Evolutionary conservation across 2,113 vertebrate species (phyloP).

Genomic region (Dicerorhinus sumatrensis): DNA sequence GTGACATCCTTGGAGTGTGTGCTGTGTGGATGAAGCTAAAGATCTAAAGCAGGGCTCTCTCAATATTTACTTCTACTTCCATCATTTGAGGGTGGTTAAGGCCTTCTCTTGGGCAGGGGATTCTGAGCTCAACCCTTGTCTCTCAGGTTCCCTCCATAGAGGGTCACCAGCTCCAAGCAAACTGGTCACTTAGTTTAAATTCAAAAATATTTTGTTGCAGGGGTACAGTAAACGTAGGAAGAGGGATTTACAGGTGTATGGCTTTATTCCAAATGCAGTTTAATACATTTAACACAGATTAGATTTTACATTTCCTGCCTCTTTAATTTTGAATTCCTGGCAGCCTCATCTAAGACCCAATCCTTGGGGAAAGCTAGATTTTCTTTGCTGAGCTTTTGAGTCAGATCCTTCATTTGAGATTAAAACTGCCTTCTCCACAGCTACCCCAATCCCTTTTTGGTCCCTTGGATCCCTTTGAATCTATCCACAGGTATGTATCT

Average conservation of each 20-base stretch:
- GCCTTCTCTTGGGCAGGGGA: neutral
- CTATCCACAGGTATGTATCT: neutral
- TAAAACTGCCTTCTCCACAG: neutral
- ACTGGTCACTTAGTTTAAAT: neutral
- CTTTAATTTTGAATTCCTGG: neutral
- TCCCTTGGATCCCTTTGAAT: neutral
- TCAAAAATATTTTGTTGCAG: neutral
- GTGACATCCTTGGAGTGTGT: neutral
- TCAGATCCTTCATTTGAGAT: neutral
- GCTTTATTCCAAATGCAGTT: neutral
- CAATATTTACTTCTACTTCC: neutral
- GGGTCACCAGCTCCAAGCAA: neutral
- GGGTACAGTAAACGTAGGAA: neutral
- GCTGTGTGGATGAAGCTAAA: neutral
- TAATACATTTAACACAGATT: neutral
- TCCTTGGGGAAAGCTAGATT: neutral
- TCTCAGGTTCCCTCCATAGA: neutral
- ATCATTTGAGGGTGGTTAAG: neutral
- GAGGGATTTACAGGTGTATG: neutral
- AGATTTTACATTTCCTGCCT: neutral
- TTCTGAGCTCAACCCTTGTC: neutral
- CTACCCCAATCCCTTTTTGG: neutral
- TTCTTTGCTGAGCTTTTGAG: constrained; percentile 18
- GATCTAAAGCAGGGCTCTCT: neutral
- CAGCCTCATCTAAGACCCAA: neutral